These are phyloP conservation scores for Leucophenga varia DNA, from an alignment of 1,140 invertebrate species.

Conservation along the genomic window DNA sequence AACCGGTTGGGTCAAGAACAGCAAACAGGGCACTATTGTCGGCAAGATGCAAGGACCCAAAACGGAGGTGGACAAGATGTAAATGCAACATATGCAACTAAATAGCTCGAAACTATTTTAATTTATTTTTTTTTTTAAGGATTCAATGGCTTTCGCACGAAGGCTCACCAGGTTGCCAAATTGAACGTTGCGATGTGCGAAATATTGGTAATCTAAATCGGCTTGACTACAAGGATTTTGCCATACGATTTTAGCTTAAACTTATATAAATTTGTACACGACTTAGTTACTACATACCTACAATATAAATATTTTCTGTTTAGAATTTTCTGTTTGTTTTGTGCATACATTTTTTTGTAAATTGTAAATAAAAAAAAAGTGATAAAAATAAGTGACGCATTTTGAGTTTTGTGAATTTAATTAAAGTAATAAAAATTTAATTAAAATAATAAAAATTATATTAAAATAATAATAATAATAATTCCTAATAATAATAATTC, in stretches of 20 bases:
- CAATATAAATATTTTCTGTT: neutral
- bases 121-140: constrained; percentile 61
- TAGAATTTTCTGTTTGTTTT: constrained; percentile 37
- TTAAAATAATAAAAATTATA: too few species aligned
- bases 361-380: constrained; percentile 32
- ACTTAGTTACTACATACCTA: too few species aligned
- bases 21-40: constrained; percentile 80
- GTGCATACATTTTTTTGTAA: constrained; percentile 41
- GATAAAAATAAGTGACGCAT: neutral
- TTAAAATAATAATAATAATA: too few species aligned
- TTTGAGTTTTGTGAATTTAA: too few species aligned
- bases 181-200: constrained; percentile 76
- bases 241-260: constrained; percentile 73
- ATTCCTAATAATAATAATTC: too few species aligned
- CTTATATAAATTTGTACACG: constrained; percentile 1
- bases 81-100: constrained; percentile 58
- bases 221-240: constrained; percentile 77
- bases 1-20: constrained; percentile 89
- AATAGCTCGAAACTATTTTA: neutral
- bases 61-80: constrained; percentile 80
- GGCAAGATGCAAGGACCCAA: constrained; percentile 85
- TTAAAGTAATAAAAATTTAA: too few species aligned
- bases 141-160: constrained; percentile 78
- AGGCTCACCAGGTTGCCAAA: constrained; percentile 81
- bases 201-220: constrained; percentile 79